These are phyloP conservation scores for Rapana venosa DNA, from an alignment of 2,888 invertebrate genomes.

Conservation along the genomic window DNA sequence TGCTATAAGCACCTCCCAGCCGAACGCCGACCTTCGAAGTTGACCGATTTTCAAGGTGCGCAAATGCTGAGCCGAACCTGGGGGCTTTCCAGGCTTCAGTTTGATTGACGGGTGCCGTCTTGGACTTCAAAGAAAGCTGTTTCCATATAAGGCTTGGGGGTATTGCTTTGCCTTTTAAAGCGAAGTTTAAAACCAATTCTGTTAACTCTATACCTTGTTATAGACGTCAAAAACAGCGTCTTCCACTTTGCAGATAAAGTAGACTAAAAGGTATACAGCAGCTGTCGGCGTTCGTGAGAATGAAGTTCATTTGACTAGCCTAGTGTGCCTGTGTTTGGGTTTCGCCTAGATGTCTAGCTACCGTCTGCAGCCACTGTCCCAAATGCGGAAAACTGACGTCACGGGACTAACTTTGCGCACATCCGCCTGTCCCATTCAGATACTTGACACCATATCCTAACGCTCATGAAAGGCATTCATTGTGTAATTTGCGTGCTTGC, in stretches of 20 bases:
- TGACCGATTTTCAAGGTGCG: background rate
- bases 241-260: no score
- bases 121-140: slow-evolving; percentile 50
- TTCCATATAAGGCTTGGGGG: slow-evolving; percentile 51
- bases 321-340: background rate
- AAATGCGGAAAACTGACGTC: slow-evolving; percentile 48
- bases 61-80: background rate
- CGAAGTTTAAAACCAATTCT: no score
- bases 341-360: no score
- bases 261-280: no score
- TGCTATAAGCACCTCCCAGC: no score
- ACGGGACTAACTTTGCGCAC: slow-evolving; percentile 36
- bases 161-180: background rate
- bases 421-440: slow-evolving; percentile 30
- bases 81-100: slow-evolving; percentile 22
- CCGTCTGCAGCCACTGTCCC: slow-evolving; percentile 44
- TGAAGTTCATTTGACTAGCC: background rate
- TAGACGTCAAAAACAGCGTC: no score
- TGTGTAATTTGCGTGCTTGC: background rate
- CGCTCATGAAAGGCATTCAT: background rate
- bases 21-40: background rate
- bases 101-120: slow-evolving; percentile 50
- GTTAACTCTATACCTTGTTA: no score
- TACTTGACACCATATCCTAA: background rate
- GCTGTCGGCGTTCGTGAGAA: background rate